These are phyloP conservation scores for Galbula dea DNA, from an alignment of 2,113 vertebrate species.

Conservation along the genomic window DNA sequence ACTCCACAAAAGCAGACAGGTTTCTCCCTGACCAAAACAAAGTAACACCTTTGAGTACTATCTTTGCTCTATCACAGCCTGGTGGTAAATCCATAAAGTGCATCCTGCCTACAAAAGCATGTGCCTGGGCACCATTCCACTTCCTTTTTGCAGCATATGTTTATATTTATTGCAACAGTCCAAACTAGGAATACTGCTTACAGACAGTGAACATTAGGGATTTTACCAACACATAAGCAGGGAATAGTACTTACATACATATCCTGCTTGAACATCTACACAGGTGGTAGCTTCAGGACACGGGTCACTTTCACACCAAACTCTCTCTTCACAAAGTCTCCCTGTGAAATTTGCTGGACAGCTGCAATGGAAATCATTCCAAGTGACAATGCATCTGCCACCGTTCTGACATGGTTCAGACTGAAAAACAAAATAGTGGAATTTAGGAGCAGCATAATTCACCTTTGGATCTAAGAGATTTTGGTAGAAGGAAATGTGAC, in stretches of 20 bases:
- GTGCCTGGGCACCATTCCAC: neutral
- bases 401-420: constrained; percentile 83
- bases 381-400: constrained; percentile 84
- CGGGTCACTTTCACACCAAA: constrained; percentile 86
- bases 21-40: neutral
- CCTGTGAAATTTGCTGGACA: constrained; percentile 86
- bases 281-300: constrained; percentile 81
- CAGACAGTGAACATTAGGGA: fast-evolving
- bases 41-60: neutral
- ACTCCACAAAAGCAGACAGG: neutral
- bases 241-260: constrained; percentile 85
- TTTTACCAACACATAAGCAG: neutral
- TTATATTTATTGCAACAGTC: neutral
- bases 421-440: constrained; percentile 61
- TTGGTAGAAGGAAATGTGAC: neutral
- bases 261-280: constrained; percentile 83
- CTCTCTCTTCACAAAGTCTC: constrained; percentile 80
- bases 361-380: constrained; percentile 91
- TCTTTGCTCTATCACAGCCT: neutral
- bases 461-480: neutral
- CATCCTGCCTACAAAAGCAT: neutral
- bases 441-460: neutral
- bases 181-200: neutral
- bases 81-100: neutral
- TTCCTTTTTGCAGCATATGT: neutral